These are phyloP conservation scores for Drosophila bifasciata DNA, from an alignment of 1,140 invertebrate species.

Conservation along the genomic window DNA sequence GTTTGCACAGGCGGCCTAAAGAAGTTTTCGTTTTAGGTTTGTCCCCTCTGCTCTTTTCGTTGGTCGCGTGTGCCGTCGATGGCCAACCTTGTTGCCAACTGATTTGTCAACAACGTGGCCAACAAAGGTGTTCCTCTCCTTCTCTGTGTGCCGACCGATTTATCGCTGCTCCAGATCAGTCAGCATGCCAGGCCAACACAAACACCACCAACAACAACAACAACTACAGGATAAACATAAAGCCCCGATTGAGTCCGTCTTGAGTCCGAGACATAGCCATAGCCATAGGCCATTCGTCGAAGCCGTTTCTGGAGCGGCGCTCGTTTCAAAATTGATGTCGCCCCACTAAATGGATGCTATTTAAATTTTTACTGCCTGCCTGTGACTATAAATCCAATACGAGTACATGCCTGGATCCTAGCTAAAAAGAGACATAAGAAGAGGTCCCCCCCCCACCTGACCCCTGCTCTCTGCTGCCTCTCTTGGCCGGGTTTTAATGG, in stretches of 20 bases:
- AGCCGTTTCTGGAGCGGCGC: slow-evolving; percentile 41
- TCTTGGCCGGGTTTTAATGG: slow-evolving; percentile 54
- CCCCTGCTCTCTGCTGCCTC: slow-evolving; percentile 16
- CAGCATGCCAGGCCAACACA: slow-evolving; percentile 36
- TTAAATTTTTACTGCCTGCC: slow-evolving; percentile 77
- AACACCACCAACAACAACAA: too few species aligned
- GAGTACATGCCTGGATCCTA: slow-evolving; percentile 8
- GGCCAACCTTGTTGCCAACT: slow-evolving; percentile 59
- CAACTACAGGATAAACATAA: slow-evolving; percentile 44
- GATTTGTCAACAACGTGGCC: slow-evolving; percentile 77
- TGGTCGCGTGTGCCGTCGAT: slow-evolving; percentile 72
- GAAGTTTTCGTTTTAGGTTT: slow-evolving; percentile 12
- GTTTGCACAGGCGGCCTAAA: background rate
- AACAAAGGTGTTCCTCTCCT: slow-evolving; percentile 66
- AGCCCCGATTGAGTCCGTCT: slow-evolving; percentile 15
- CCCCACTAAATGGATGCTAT: slow-evolving; percentile 75
- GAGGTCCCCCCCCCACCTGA: slow-evolving; percentile 3
- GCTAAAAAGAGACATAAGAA: slow-evolving; percentile 2
- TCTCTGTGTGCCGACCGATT: slow-evolving; percentile 31
- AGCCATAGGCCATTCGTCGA: too few species aligned
- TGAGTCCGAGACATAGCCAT: too few species aligned
- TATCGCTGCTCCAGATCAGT: slow-evolving; percentile 80
- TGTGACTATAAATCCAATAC: slow-evolving; percentile 66
- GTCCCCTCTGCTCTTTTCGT: too few species aligned
- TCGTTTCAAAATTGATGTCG: slow-evolving; percentile 68